Base-by-base conservation (phyloP, 2,113 vertebrate genomes). In the Gambusia holbrooki region DNA sequence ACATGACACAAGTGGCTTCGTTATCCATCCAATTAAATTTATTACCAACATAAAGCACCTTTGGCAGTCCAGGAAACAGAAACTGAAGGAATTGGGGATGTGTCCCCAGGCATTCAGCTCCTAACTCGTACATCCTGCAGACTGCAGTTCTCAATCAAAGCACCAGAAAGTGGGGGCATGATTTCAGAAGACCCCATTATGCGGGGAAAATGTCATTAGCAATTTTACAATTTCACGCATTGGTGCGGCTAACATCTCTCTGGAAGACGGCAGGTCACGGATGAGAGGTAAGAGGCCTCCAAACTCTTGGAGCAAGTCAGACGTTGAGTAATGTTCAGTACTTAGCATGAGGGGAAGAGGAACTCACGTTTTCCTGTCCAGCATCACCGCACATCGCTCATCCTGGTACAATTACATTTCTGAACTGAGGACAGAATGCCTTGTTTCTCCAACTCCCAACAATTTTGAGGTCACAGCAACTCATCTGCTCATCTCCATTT, bases 201-300 rank as follows among this genome's bases (percentile, higher is more conserved):
- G 87, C 88, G 85, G 81, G 45, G 69, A 77, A 90, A 91, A 89
- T 80, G 77, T 89, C 88, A 84, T 92, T 90, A 90, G 83, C 76
- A 71, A 84, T 92, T 92, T 91, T 82, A 90, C 82, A 90, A 93
- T 93, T 93, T 94, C 90, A 93, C 58, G 88, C 85, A 77, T 75
- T 80, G 32, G 60, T 80, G 89, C 65, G 11, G 30, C 76, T 40
- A 79, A 75, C 89, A 78, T 77, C 76, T 80, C 69, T 85, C 32
- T 62, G 76, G 76, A 88, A 88, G 75, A 82, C 17, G 65, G 75
- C 65, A 13, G 84, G 68, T 64, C 48, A 42, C 45, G 7, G 70
- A 63, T 28, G 33, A 65, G 77, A 87, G 81, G 72, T 80, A 80
- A 80, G 42, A 70, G 75, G 58, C 30, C 54, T 45, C 58, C 51